Evolutionary conservation across 2,113 vertebrate species (phyloP), one percentile per base, ranked within the genome.

Genomic region (Chaenogobius annularis): DNA sequence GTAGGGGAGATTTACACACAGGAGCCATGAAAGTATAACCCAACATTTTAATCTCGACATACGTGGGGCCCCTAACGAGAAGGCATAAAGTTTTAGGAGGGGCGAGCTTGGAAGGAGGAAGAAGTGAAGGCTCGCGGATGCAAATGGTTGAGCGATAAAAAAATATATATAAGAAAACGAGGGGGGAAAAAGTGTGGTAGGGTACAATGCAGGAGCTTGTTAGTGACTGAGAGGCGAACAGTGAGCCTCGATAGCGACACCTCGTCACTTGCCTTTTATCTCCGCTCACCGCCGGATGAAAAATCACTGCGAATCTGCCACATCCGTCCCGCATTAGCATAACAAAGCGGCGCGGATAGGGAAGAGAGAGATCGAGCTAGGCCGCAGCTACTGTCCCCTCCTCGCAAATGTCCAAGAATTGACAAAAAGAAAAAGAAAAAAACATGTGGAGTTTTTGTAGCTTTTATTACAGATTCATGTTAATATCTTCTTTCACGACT

Each of bases 311-410:
- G 96, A 96, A 97, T 96, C 96, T 95, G 94, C 95, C 95, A 96
- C 96, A 96, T 97, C 96, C 95, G 95, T 93, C 93, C 58, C 79
- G 93, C 94, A 98, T 99, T 98, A 96, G 95, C 96, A 99, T 99
- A 97, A 98, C 97, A 98, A 98, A 98, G 96, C 95, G 93, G 91
- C 72, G 90, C 94, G 72, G 79, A 63, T 61, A 31, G 26, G 78
- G 68, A 66, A 74, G 46, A 50, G 65, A 68, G 66, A 20, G 40
- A 65, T 62, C 0, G 35, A 68, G 81, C 66, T 73, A 65, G 80
- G 85, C 83, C 81, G 65, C 19, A 67, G 74, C 56, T 62, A 87
- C 85, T 79, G 90, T 89, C 90, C 88, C 76, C 81, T 74, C 76
- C 82, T 74, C 83, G 81, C 83, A 72, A 80, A 89, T 88, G 89